Conservation (phyloP, 2,888 invertebrate genomes). For the Drosophila helvetica region DNA sequence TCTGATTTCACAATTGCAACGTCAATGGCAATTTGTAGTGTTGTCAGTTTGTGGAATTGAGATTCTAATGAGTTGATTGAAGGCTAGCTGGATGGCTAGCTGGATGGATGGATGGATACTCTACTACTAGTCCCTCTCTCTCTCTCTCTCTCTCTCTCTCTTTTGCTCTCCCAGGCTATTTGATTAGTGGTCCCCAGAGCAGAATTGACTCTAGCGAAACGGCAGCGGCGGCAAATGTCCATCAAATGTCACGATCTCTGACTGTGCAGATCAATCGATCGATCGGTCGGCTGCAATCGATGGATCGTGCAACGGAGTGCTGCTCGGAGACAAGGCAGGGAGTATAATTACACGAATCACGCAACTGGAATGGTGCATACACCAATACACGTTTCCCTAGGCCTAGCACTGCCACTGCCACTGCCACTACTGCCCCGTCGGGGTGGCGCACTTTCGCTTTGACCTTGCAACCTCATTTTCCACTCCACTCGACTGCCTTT, state of each 20-base stretch:
- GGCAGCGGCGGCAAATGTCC: constrained; percentile 81
- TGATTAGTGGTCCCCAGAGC: constrained; percentile 71
- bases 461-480: constrained; percentile 64
- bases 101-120: constrained; percentile 17
- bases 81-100: constrained; percentile 42
- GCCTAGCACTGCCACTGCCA: neutral
- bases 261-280: constrained; percentile 73
- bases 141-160: constrained; percentile 19
- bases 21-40: constrained; percentile 77
- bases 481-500: constrained; percentile 32
- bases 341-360: constrained; percentile 68
- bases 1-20: constrained; percentile 79
- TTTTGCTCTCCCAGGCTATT: constrained; percentile 52
- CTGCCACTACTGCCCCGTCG: constrained; percentile 12
- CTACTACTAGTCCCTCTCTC: constrained; percentile 14
- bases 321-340: constrained; percentile 13
- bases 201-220: constrained; percentile 49
- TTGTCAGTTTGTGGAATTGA: constrained; percentile 70
- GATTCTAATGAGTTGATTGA: constrained; percentile 73
- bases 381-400: neutral
- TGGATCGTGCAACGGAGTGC: constrained; percentile 29
- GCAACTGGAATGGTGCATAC: constrained; percentile 47
- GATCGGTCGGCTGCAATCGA: constrained; percentile 56
- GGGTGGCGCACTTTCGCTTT: constrained; percentile 52
- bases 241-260: constrained; percentile 81